Conservation (phyloP, 2,888 invertebrate species). For the Pollenia amentaria region DNA sequence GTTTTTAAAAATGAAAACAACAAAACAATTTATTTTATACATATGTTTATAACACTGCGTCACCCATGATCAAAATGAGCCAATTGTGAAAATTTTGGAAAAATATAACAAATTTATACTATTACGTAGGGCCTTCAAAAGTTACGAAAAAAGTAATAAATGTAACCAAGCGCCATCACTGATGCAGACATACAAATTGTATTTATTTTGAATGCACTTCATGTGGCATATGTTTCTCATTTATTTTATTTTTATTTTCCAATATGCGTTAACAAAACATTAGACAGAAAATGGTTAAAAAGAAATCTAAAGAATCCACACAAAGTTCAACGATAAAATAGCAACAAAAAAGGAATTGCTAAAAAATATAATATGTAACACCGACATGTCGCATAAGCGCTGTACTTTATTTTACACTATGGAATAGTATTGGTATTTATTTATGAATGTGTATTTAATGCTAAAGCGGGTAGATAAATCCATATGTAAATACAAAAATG, state of each 20-base stretch:
- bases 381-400: slow-evolving; percentile 36
- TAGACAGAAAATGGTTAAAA: too few species aligned
- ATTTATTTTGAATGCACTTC: slow-evolving; percentile 16
- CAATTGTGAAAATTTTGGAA: too few species aligned
- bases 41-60: too few species aligned
- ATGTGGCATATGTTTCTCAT: slow-evolving; percentile 27
- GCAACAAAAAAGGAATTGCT: neutral
- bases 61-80: too few species aligned
- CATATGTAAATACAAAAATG: neutral
- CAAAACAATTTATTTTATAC: too few species aligned
- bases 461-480: neutral
- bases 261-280: neutral
- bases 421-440: neutral
- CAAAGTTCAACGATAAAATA: neutral
- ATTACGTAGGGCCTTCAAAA: too few species aligned
- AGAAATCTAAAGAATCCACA: neutral
- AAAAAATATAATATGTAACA: neutral
- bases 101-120: too few species aligned
- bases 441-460: neutral
- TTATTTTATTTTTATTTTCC: neutral
- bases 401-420: slow-evolving; percentile 12
- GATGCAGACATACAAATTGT: neutral
- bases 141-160: too few species aligned
- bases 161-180: too few species aligned
- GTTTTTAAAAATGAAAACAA: too few species aligned